Evolutionary conservation across 1,140 invertebrate genomes (phyloP), one percentile per base, ranked within the genome.

Genomic region (Hetaerina americana): DNA sequence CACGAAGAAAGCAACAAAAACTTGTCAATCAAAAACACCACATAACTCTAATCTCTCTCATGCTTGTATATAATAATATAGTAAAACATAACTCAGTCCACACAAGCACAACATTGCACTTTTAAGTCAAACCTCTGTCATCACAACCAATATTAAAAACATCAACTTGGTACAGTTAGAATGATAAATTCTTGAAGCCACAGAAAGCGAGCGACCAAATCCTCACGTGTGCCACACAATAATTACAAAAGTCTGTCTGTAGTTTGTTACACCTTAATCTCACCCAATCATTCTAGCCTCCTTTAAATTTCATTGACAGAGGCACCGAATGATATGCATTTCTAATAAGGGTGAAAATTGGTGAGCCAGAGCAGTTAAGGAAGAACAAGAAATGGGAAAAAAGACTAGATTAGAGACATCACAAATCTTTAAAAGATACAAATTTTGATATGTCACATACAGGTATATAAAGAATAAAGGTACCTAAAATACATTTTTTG

Each of bases 401-500:
- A 57, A 57, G 40, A 57, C 40, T 57, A 57, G 40, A 57, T 57
- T 57, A 57, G 40, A 57, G 40, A 57, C 40, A 57, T 57, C 40
- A 57, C 40, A 57, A 57, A 57, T 57, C 40, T 57, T 57, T 57
- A 57, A 57, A 57, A 57, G 40, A 57, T 57, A 57, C 40, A 57
- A 57, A 57, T 57, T 57, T 57, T 57, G 40, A 57, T 57, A 57
- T 57, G 40, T 57, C 40, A 57, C 40, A 57, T 57, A 57, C 40
- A 57, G 40, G 40, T 57, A 57, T 57, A 57, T 57, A 57, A 57
- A 57, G 40, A 57, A 57, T 57, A 57, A 57, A 57, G 40, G 40
- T 57, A 57, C 40, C 40, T 57, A 57, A 57, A 57, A 57, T 57
- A 57, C 40, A 57, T 57, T 57, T 57, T 57, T 57, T 57, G 40